phyloP scores from a whole-genome alignment of 1,140 invertebrate genomes.

The Rhagoletis pomonella region DNA sequence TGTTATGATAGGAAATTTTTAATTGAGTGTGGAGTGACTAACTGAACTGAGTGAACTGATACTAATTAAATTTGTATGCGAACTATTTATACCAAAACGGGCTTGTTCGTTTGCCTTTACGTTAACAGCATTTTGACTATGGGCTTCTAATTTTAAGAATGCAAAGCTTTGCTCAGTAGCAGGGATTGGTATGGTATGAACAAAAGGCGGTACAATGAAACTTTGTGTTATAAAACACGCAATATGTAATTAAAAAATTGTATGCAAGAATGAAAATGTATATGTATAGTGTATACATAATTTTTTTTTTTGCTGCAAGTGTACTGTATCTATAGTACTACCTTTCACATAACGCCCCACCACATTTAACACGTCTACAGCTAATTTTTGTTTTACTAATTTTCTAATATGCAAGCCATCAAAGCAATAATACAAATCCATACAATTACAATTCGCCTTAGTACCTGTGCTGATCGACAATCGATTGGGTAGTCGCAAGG shows the following conservation, averaged over 20 bases:
- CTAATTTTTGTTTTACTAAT: neutral
- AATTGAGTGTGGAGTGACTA: no score
- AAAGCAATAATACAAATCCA: neutral
- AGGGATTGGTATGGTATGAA: neutral
- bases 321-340: neutral
- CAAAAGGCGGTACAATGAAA: neutral
- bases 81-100: neutral
- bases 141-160: neutral
- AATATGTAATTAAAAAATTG: neutral
- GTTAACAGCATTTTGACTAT: neutral
- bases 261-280: neutral
- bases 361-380: neutral
- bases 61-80: neutral
- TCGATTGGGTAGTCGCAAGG: neutral
- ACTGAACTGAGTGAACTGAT: no score
- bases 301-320: neutral
- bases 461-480: neutral
- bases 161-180: neutral
- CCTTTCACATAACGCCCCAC: constrained; percentile 13
- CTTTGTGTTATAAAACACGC: neutral
- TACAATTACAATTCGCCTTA: neutral
- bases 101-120: neutral
- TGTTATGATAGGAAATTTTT: neutral
- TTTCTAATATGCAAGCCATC: neutral
- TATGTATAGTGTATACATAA: neutral